These are phyloP conservation scores for Mormyrus lacerda DNA, from an alignment of 2,113 vertebrate species.

Conservation along the genomic window DNA sequence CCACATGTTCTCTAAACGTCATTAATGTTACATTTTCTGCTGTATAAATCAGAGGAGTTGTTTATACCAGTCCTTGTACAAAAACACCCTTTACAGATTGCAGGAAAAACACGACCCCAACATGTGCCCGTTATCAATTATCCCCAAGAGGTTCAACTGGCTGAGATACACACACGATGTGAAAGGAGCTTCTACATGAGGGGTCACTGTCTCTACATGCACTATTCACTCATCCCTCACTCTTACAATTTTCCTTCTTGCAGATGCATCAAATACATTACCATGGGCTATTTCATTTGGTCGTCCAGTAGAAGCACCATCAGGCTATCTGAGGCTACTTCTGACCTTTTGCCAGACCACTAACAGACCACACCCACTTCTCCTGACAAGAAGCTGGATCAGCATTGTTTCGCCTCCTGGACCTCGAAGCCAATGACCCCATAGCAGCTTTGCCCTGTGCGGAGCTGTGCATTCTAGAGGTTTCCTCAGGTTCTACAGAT, in stretches of 20 bases:
- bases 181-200: not conserved
- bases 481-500: not conserved
- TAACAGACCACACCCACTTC: not conserved
- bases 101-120: not conserved
- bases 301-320: not conserved
- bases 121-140: not conserved
- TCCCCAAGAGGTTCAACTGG: not conserved
- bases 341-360: not conserved
- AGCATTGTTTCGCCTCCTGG: not conserved
- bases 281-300: not conserved
- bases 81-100: not conserved
- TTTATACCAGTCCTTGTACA: not conserved
- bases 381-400: not conserved
- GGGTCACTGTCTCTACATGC: not conserved
- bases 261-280: not conserved
- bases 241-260: not conserved
- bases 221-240: not conserved
- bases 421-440: not conserved
- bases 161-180: not conserved
- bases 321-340: not conserved
- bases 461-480: not conserved
- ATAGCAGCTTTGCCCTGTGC: not conserved
- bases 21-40: not conserved
- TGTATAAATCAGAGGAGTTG: not conserved
- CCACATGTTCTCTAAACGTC: not conserved